A percentile compares a stretch with the other conserved stretches of the same genome.
phyloP scores from a whole-genome alignment of 2,888 invertebrate genomes.

The Nasonovia ribisnigri region DNA sequence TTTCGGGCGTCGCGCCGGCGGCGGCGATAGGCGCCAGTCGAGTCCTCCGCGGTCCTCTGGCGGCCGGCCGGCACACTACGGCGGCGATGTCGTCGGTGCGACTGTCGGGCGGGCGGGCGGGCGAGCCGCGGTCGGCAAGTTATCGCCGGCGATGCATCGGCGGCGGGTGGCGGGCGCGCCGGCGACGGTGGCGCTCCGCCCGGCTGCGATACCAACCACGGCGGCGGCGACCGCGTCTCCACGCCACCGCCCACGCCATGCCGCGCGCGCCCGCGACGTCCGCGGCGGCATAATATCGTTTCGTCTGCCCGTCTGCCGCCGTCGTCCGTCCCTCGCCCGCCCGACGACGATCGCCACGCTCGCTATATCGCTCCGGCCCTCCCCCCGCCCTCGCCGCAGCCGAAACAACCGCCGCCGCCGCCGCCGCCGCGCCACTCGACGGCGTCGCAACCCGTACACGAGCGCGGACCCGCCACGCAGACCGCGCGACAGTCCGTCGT shows the following conservation, averaged over 20 bases:
- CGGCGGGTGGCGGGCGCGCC: neutral
- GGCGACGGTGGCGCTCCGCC: neutral
- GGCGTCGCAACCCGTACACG: constrained; percentile 9
- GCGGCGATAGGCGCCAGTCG: constrained; percentile 31
- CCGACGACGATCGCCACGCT: neutral
- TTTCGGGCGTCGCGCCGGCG: constrained; percentile 49
- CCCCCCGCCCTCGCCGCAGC: neutral
- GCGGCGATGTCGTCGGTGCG: neutral
- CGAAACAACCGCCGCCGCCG: constrained; percentile 4
- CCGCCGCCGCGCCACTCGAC: constrained; percentile 3
- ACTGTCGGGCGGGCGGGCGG: neutral
- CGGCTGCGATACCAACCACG: constrained; percentile 20
- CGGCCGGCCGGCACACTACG: constrained; percentile 7
- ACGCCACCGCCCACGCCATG: neutral
- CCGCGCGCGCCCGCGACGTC: neutral
- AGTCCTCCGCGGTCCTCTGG: constrained; percentile 18
- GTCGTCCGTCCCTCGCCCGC: constrained; percentile 9
- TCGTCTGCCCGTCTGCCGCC: neutral
- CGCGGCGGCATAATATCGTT: neutral
- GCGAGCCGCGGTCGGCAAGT: neutral
- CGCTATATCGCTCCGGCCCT: neutral
- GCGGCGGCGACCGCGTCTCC: neutral
- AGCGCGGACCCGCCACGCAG: constrained; percentile 1
- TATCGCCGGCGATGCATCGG: neutral
- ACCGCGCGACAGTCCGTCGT: constrained; percentile 10